Conservation (phyloP, 2,888 invertebrate species). For the Morpho achilles region DNA sequence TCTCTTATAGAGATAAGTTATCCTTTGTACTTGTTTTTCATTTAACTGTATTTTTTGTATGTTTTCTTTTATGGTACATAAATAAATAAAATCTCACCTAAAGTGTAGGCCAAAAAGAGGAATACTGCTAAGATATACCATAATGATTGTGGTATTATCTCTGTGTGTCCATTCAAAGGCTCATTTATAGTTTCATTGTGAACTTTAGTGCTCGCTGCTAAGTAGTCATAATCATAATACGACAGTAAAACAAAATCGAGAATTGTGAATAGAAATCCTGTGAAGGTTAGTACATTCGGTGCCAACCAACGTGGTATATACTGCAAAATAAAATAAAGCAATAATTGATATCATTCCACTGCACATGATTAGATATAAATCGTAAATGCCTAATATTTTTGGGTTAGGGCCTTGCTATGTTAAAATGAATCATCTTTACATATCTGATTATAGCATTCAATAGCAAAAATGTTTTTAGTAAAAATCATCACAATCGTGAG, state of each 20-base stretch:
- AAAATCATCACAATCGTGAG: too few species aligned
- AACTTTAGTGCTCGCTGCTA: constrained; percentile 81
- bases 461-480: too few species aligned
- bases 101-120: constrained; percentile 96
- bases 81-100: constrained; percentile 82
- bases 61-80: too few species aligned
- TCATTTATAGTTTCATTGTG: constrained; percentile 50
- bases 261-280: constrained; percentile 95
- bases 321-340: constrained; percentile 69
- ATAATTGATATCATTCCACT: not conserved
- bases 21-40: too few species aligned
- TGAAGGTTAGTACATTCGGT: constrained; percentile 96
- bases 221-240: constrained; percentile 93
- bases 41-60: too few species aligned
- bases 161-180: constrained; percentile 51
- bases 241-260: constrained; percentile 91
- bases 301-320: constrained; percentile 97
- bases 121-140: constrained; percentile 92
- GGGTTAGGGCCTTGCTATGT: too few species aligned
- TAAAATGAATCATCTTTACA: too few species aligned
- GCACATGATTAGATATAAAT: not conserved
- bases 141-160: constrained; percentile 87
- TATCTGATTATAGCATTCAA: too few species aligned
- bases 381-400: too few species aligned
- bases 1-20: too few species aligned